Percentiles rank a stretch among this genome's conserved stretches.
phyloP scores from a whole-genome alignment of 2,113 vertebrate genomes.

The Corydoras maculifer region DNA sequence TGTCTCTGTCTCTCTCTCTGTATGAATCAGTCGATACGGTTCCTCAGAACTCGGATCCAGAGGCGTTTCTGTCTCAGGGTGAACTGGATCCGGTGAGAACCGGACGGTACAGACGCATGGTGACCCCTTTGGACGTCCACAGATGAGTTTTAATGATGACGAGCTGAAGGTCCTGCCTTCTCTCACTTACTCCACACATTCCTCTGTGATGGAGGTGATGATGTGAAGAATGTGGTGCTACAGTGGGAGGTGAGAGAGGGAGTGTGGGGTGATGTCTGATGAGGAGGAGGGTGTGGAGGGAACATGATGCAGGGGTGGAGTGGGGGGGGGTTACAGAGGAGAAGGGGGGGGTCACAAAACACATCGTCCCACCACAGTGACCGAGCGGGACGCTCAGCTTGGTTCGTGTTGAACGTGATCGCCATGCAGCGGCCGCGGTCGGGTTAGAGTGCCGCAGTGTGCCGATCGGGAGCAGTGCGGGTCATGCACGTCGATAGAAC shows the following conservation, averaged over 20 bases:
- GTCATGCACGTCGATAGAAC: conserved; percentile 3
- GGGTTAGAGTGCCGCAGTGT: conserved; percentile 21
- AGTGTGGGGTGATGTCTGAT: conserved; percentile 30
- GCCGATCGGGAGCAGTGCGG: conserved; percentile 9
- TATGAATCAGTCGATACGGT: too few species aligned
- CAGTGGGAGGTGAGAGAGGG: conserved; percentile 37
- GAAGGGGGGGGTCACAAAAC: background rate
- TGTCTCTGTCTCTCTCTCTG: too few species aligned
- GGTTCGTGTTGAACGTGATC: background rate
- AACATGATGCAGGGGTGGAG: conserved; percentile 5
- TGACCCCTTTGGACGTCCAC: conserved; percentile 17
- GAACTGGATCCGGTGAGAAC: too few species aligned
- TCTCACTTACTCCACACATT: conserved; percentile 36
- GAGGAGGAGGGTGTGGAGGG: conserved; percentile 18
- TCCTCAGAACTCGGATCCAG: too few species aligned
- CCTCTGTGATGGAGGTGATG: background rate
- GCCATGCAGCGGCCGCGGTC: conserved; percentile 24
- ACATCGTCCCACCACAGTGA: conserved; percentile 8
- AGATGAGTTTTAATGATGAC: conserved; percentile 10
- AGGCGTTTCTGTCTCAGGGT: too few species aligned
- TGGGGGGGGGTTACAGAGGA: background rate
- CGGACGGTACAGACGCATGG: background rate
- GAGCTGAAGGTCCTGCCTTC: conserved; percentile 33
- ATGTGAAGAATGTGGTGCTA: conserved; percentile 5
- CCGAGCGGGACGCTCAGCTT: conserved; percentile 4